Evolutionary conservation across 2,888 invertebrate species (phyloP).

Genomic region (Morpho deidamia): DNA sequence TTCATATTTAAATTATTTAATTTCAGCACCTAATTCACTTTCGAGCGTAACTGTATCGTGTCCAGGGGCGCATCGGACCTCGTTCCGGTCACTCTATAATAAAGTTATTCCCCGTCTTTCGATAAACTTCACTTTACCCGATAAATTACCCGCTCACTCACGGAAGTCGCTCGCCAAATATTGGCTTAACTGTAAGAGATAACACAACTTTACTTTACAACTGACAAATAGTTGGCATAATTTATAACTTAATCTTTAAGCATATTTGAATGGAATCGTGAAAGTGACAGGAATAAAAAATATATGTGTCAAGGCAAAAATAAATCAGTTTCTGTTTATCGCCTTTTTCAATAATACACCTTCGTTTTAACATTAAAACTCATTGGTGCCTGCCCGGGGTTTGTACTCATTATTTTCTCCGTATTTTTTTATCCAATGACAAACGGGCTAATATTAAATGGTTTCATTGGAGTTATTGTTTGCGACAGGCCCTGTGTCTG

Average conservation of each 20-base stretch:
- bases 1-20: too few relatives aligned
- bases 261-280: too few relatives aligned
- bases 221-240: conserved; percentile 39
- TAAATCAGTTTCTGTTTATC: too few relatives aligned
- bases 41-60: conserved; percentile 34
- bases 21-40: conserved; percentile 26
- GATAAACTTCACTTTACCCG: conserved; percentile 76
- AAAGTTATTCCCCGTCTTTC: conserved; percentile 77
- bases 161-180: conserved; percentile 66
- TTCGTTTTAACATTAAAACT: too few relatives aligned
- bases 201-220: conserved; percentile 46
- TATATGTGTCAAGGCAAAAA: too few relatives aligned
- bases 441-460: not conserved
- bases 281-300: too few relatives aligned
- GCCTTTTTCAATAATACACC: too few relatives aligned
- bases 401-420: too few relatives aligned
- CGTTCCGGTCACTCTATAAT: conserved; percentile 77
- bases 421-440: too few relatives aligned
- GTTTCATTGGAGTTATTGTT: conserved; percentile 23
- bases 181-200: conserved; percentile 72
- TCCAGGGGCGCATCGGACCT: conserved; percentile 38
- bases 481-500: conserved; percentile 61
- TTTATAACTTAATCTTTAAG: too few relatives aligned
- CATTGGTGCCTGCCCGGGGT: too few relatives aligned
- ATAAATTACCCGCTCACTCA: conserved; percentile 73